Evolutionary conservation across 2,888 invertebrate species (phyloP).

Genomic region (Agrotis exclamationis): DNA sequence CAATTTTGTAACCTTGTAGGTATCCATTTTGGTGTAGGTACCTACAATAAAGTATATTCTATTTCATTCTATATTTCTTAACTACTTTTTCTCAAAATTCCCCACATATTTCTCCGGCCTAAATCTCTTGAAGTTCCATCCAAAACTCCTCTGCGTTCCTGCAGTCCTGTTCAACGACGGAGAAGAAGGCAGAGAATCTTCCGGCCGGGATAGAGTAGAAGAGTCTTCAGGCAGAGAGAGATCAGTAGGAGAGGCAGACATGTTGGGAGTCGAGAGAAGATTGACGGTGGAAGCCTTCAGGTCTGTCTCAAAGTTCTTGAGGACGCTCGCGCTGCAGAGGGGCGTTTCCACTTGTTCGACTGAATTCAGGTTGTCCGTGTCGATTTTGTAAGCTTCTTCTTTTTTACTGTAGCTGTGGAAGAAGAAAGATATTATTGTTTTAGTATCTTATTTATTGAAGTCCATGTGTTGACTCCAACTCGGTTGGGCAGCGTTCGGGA

Average conservation of each 20-base stretch:
- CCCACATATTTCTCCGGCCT: constrained; percentile 73
- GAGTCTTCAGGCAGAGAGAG: constrained; percentile 76
- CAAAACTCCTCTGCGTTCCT: constrained; percentile 81
- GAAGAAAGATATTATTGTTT: neutral
- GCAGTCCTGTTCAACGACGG: constrained; percentile 75
- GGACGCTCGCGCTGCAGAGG: constrained; percentile 94
- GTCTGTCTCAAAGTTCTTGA: constrained; percentile 86
- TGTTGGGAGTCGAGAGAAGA: constrained; percentile 73
- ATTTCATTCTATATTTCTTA: too few species aligned
- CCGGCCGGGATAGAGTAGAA: constrained; percentile 69
- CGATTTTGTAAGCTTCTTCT: constrained; percentile 91
- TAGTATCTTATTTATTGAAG: neutral
- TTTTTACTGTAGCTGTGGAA: constrained; percentile 90
- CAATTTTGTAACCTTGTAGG: too few species aligned
- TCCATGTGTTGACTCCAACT: too few species aligned
- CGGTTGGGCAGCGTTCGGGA: too few species aligned
- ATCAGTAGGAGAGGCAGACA: constrained; percentile 75
- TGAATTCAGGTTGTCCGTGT: constrained; percentile 92
- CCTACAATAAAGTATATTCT: too few species aligned
- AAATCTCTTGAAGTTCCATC: constrained; percentile 83
- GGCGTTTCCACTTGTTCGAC: constrained; percentile 94
- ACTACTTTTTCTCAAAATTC: constrained; percentile 42
- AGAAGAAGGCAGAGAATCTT: constrained; percentile 77
- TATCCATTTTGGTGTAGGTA: too few species aligned
- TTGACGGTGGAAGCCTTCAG: constrained; percentile 77